Conservation (phyloP, 2,113 vertebrate genomes). For the Lepisosteus oculatus region DNA sequence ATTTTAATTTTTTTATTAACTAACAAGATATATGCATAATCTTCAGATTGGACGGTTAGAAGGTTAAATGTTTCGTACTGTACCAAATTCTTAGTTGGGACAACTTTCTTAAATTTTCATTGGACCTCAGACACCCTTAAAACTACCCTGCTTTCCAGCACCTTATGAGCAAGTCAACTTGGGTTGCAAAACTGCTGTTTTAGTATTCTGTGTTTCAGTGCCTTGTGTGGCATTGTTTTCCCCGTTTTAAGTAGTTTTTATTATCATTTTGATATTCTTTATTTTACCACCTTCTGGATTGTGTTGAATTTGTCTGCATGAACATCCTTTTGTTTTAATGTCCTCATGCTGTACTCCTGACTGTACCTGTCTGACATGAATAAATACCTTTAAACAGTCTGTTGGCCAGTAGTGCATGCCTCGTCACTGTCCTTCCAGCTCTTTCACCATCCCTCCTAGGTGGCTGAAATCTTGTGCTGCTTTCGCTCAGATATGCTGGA, state of each 20-base stretch:
- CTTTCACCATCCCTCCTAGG: conserved; percentile 12
- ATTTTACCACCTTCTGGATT: conserved; percentile 1
- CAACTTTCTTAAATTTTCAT: too few relatives aligned
- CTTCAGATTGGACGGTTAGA: too few relatives aligned
- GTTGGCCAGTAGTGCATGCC: conserved; percentile 46
- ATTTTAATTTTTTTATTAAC: too few relatives aligned
- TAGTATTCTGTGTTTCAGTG: neutral
- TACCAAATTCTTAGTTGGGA: too few relatives aligned
- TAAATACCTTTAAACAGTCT: conserved; percentile 48
- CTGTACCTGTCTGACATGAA: conserved; percentile 54
- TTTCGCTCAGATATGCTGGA: neutral
- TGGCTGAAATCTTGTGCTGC: conserved; percentile 15
- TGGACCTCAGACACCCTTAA: neutral
- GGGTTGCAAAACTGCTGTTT: neutral
- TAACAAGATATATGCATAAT: too few relatives aligned
- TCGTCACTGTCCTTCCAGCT: conserved; percentile 36
- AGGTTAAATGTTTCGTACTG: too few relatives aligned
- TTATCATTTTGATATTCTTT: conserved; percentile 20
- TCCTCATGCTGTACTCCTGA: conserved; percentile 27
- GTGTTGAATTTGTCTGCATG: conserved; percentile 47
- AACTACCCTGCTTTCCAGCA: neutral
- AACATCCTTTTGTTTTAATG: conserved; percentile 35
- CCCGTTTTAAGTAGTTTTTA: conserved; percentile 13
- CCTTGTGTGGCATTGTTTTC: conserved; percentile 31
- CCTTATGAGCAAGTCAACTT: neutral